phyloP scores from a whole-genome alignment of 2,797 vertebrate genomes.

The Morus bassanus region DNA sequence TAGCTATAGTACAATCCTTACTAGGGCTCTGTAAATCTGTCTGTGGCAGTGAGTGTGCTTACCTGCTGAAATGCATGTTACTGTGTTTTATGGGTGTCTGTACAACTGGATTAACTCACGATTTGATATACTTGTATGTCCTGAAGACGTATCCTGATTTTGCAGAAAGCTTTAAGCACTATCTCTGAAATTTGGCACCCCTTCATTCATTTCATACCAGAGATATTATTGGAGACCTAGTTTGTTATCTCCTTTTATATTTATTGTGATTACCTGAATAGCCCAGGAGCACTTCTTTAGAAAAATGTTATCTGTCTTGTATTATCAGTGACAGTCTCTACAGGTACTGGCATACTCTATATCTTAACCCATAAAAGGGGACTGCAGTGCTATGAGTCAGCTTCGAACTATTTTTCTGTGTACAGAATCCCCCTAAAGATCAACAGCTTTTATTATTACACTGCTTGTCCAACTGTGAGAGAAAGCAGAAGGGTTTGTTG shows the following conservation, averaged over 20 bases:
- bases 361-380: background rate
- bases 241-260: background rate
- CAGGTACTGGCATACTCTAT: background rate
- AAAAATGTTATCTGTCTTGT: background rate
- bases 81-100: background rate
- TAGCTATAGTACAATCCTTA: background rate
- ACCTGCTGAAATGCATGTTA: background rate
- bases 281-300: background rate
- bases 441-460: background rate
- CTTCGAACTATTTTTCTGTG: background rate
- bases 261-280: background rate
- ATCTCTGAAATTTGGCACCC: background rate
- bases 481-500: background rate
- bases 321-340: background rate
- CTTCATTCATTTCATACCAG: background rate
- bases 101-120: background rate
- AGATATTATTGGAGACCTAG: background rate
- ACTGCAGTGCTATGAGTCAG: background rate
- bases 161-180: background rate
- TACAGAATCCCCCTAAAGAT: background rate
- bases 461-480: background rate
- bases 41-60: background rate
- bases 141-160: background rate
- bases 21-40: background rate
- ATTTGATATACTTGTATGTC: background rate